Conservation (phyloP, 2,113 vertebrate species). For the Accipiter virgatus region DNA sequence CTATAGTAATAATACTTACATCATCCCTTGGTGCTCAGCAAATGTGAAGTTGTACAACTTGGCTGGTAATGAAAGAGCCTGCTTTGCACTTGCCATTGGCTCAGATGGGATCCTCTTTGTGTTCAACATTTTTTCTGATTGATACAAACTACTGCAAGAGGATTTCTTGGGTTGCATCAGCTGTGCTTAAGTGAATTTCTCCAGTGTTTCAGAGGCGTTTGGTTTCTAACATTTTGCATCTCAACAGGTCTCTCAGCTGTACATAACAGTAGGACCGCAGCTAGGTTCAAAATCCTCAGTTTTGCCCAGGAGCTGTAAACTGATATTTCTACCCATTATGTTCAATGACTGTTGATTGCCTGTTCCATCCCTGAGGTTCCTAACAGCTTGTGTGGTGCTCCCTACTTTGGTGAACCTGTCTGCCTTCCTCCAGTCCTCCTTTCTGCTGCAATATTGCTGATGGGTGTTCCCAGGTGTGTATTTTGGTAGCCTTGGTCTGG, state of each 20-base stretch:
- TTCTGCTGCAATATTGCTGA: not conserved
- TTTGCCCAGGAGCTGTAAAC: not conserved
- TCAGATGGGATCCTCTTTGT: not conserved
- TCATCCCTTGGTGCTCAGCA: not conserved
- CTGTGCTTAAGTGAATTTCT: not conserved
- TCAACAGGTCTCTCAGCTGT: not conserved
- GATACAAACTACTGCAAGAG: not conserved
- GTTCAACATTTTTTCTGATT: not conserved
- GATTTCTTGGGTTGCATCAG: not conserved
- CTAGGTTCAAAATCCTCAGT: not conserved
- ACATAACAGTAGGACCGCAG: not conserved
- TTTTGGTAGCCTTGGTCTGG: not conserved
- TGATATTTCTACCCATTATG: not conserved
- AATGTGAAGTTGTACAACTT: not conserved
- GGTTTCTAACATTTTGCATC: not conserved
- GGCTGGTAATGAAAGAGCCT: not conserved
- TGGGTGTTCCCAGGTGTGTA: not conserved
- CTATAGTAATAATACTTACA: not conserved
- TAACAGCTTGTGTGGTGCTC: not conserved
- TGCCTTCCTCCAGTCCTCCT: not conserved
- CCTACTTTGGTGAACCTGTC: fast-evolving
- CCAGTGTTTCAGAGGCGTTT: not conserved
- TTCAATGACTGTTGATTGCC: not conserved
- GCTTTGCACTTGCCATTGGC: not conserved
- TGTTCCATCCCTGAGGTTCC: not conserved